Conservation (phyloP, 2,888 invertebrate genomes). For the Troides aeacus region DNA sequence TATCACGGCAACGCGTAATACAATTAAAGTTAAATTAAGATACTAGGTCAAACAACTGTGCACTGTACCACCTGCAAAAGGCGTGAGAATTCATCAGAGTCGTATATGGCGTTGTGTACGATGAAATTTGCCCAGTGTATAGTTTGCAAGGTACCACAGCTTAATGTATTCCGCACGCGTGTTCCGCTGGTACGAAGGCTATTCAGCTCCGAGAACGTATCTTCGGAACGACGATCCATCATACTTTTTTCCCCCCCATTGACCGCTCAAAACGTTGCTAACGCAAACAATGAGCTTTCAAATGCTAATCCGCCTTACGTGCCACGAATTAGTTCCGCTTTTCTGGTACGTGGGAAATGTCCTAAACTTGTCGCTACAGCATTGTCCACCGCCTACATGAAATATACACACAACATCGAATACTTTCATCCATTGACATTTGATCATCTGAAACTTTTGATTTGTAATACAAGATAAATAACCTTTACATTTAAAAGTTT, state of each 20-base stretch:
- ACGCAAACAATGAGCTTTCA: conserved; percentile 76
- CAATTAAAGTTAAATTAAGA: conserved; percentile 24
- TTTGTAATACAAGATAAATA: too few relatives aligned
- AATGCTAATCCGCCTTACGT: conserved; percentile 75
- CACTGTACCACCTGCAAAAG: conserved; percentile 31
- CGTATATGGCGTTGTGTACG: conserved; percentile 27
- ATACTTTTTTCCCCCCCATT: conserved; percentile 70
- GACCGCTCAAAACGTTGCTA: conserved; percentile 66
- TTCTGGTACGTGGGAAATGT: conserved; percentile 65
- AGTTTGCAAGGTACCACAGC: conserved; percentile 47
- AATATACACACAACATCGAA: too few relatives aligned
- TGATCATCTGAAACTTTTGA: too few relatives aligned
- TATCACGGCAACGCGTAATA: neutral
- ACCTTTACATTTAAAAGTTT: too few relatives aligned
- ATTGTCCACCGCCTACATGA: neutral
- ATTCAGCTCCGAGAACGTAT: conserved; percentile 76
- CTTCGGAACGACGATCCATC: conserved; percentile 70
- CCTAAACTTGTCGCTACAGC: conserved; percentile 32
- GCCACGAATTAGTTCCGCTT: conserved; percentile 68
- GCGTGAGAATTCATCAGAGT: conserved; percentile 32
- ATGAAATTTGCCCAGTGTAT: conserved; percentile 29
- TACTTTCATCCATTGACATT: too few relatives aligned
- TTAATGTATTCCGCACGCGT: conserved; percentile 73
- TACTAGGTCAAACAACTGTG: conserved; percentile 30
- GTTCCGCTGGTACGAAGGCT: conserved; percentile 63